Evolutionary conservation across 2,888 invertebrate species (phyloP).

Genomic region (Chaitophorus viminalis): DNA sequence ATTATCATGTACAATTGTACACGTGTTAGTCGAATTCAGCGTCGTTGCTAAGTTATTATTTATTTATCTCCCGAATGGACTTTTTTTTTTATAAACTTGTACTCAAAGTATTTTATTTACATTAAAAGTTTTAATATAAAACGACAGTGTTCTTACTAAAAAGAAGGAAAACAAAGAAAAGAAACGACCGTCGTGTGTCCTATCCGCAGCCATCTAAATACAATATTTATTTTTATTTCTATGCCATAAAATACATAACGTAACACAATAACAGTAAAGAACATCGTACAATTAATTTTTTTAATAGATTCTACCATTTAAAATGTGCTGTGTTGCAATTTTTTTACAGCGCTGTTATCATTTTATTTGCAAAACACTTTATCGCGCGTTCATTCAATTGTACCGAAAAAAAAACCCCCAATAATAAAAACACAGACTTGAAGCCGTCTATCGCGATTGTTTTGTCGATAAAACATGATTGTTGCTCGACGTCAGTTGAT

Average conservation of each 20-base stretch:
- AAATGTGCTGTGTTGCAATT: neutral
- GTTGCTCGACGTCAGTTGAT: neutral
- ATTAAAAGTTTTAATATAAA: neutral
- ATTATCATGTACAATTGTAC: neutral
- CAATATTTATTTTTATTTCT: conserved; percentile 12
- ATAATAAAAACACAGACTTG: neutral
- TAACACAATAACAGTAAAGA: neutral
- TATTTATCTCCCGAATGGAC: neutral
- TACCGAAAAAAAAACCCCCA: neutral
- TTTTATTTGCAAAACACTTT: conserved; percentile 32
- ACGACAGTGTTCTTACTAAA: neutral
- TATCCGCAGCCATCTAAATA: neutral
- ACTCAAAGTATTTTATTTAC: conserved; percentile 6
- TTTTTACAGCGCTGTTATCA: conserved; percentile 1
- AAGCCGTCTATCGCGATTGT: conserved; percentile 13
- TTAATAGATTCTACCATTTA: conserved; percentile 15
- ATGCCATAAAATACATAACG: neutral
- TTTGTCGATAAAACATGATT: conserved; percentile 9
- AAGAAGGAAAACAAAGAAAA: neutral
- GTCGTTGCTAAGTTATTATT: neutral
- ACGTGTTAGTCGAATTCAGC: neutral
- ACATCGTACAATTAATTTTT: neutral
- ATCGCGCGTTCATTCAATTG: neutral
- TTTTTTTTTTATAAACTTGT: neutral
- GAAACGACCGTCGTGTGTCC: neutral